Evolutionary conservation across 2,888 invertebrate species (phyloP).

Genomic region (Poecilus cupreus): DNA sequence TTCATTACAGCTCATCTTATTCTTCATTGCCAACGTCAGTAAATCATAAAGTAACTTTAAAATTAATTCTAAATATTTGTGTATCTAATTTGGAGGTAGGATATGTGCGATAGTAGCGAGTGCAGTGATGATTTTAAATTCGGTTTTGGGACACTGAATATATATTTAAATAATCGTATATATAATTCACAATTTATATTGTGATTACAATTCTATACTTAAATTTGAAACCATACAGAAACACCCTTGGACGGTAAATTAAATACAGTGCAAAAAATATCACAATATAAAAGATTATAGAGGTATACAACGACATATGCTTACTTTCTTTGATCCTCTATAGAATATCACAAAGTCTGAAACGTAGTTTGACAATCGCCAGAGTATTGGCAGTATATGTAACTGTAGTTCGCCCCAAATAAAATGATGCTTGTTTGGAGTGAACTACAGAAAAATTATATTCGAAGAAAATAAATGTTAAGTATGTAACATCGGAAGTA

Average conservation of each 20-base stretch:
- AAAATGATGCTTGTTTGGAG: neutral
- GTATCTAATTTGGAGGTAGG: neutral
- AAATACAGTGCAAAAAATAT: slow-evolving; percentile 58
- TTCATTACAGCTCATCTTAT: too few relatives aligned
- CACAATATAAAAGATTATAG: slow-evolving; percentile 56
- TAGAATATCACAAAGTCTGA: slow-evolving; percentile 56
- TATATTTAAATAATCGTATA: slow-evolving; percentile 50
- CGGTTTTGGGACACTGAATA: slow-evolving; percentile 23
- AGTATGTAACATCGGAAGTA: slow-evolving; percentile 24
- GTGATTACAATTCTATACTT: slow-evolving; percentile 38
- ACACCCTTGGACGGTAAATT: slow-evolving; percentile 53
- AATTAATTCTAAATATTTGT: neutral
- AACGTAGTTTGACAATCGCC: slow-evolving; percentile 55
- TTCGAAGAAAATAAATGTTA: neutral
- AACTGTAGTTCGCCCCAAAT: neutral
- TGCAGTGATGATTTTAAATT: neutral
- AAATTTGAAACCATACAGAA: slow-evolving; percentile 34
- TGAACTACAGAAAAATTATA: neutral
- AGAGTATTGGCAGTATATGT: slow-evolving; percentile 37
- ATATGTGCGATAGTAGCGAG: neutral
- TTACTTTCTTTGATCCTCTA: slow-evolving; percentile 45
- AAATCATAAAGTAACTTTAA: too few relatives aligned
- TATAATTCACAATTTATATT: slow-evolving; percentile 41
- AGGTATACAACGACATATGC: slow-evolving; percentile 30
- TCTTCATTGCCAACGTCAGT: neutral